phyloP scores from a whole-genome alignment of 2,888 invertebrate species.

The Nyleta sp. region DNA sequence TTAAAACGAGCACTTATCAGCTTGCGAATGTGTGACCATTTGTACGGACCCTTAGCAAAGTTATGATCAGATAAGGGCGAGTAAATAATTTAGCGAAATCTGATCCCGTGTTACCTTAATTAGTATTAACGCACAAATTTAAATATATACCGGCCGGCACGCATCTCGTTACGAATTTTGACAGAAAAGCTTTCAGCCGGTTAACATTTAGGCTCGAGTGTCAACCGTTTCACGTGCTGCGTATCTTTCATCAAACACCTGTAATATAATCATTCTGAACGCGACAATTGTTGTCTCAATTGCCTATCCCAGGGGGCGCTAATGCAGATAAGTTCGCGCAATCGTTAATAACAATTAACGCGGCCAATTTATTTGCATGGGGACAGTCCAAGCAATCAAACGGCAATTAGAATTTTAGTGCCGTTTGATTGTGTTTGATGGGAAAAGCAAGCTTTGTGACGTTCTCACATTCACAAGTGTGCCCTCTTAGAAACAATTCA shows the following conservation, averaged over 20 bases:
- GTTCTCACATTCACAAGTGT: constrained; percentile 32
- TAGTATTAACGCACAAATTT: constrained; percentile 11
- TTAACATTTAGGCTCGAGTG: neutral
- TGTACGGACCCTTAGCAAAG: constrained; percentile 7
- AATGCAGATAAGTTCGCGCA: neutral
- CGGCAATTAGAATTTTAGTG: constrained; percentile 17
- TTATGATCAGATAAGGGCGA: constrained; percentile 33
- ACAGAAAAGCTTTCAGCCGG: neutral
- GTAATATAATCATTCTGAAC: constrained; percentile 17
- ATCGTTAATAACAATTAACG: constrained; percentile 1
- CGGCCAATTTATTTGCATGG: constrained; percentile 1
- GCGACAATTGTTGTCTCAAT: constrained; percentile 9
- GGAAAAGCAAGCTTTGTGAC: constrained; percentile 12
- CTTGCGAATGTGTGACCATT: neutral
- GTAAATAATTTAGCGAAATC: constrained; percentile 28
- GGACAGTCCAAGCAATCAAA: neutral
- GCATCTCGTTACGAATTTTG: constrained; percentile 6
- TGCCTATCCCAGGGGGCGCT: neutral
- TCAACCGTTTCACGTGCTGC: constrained; percentile 14
- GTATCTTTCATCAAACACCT: constrained; percentile 30
- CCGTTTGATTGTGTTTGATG: constrained; percentile 32
- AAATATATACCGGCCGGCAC: neutral
- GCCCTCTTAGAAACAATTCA: constrained; percentile 43
- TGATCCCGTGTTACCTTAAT: constrained; percentile 19
- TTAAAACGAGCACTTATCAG: too few species aligned